Conservation (phyloP, 2,797 vertebrate species). For the Zalophus californianus region DNA sequence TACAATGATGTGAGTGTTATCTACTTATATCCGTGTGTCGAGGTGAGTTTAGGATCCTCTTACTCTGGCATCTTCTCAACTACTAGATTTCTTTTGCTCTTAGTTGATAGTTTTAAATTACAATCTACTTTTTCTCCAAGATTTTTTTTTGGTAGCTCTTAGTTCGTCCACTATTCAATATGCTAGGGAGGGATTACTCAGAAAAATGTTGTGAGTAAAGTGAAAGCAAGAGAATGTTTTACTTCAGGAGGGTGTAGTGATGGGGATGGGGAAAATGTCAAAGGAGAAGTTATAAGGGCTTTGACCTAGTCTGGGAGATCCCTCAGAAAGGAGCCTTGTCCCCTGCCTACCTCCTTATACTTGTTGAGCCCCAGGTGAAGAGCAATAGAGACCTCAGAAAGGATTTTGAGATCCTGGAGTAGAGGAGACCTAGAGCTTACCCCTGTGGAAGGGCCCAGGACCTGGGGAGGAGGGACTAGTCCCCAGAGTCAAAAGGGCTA, state of each 20-base stretch:
- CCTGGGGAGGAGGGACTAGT: not conserved
- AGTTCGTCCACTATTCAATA: not conserved
- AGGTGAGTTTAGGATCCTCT: not conserved
- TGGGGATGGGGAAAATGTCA: not conserved
- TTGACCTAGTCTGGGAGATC: not conserved
- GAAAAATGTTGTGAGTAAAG: not conserved
- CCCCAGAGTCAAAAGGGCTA: not conserved
- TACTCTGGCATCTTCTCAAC: not conserved
- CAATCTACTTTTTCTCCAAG: not conserved
- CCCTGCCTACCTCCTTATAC: not conserved
- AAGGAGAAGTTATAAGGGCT: not conserved
- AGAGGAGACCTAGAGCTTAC: not conserved
- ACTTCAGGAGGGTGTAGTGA: not conserved
- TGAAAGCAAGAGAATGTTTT: not conserved
- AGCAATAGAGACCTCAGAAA: not conserved
- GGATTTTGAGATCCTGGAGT: not conserved
- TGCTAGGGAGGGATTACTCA: not conserved
- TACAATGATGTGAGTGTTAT: not conserved
- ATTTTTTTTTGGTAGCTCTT: not conserved
- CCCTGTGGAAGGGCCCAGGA: not conserved
- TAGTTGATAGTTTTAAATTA: slow-evolving; percentile 8
- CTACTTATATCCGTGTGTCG: not conserved
- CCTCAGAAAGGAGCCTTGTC: not conserved
- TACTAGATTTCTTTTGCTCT: not conserved
- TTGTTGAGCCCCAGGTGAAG: not conserved